Conservation (phyloP, 1,140 invertebrate genomes). For the Phthorimaea operculella region DNA sequence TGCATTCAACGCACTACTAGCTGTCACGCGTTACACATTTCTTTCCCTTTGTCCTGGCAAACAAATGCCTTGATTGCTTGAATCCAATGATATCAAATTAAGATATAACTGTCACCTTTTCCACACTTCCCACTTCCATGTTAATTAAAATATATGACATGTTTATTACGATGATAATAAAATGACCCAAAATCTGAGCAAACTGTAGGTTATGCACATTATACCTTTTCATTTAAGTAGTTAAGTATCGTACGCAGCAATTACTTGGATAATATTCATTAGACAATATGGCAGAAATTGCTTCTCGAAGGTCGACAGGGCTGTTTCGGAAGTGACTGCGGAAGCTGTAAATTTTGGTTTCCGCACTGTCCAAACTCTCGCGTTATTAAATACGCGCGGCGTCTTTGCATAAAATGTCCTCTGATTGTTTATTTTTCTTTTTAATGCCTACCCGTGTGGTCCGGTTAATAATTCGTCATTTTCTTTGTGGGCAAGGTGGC, state of each 20-base stretch:
- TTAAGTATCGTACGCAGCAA: too few species aligned
- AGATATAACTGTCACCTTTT: too few species aligned
- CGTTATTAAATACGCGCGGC: conserved; percentile 18
- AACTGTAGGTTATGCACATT: too few species aligned
- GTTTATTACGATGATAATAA: too few species aligned
- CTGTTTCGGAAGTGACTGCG: conserved; percentile 29
- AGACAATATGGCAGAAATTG: conserved; percentile 21
- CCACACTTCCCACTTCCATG: too few species aligned
- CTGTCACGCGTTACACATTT: conserved; percentile 5
- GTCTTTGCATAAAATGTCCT: conserved; percentile 33
- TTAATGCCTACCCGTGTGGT: conserved; percentile 15
- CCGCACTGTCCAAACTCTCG: conserved; percentile 31
- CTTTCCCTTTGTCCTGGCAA: too few species aligned
- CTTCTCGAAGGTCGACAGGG: conserved; percentile 22
- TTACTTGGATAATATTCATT: conserved; percentile 9
- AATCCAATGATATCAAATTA: too few species aligned
- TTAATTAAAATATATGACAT: too few species aligned
- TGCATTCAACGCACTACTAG: conserved; percentile 10
- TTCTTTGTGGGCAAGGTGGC: conserved; percentile 29
- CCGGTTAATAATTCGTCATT: conserved; percentile 32
- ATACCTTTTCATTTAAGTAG: too few species aligned
- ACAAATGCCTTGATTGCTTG: too few species aligned
- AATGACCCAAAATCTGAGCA: too few species aligned
- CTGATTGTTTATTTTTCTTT: conserved; percentile 32
- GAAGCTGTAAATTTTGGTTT: conserved; percentile 44